These are phyloP conservation scores for Cataglyphis hispanica DNA, from an alignment of 1,140 invertebrate genomes.

Conservation along the genomic window DNA sequence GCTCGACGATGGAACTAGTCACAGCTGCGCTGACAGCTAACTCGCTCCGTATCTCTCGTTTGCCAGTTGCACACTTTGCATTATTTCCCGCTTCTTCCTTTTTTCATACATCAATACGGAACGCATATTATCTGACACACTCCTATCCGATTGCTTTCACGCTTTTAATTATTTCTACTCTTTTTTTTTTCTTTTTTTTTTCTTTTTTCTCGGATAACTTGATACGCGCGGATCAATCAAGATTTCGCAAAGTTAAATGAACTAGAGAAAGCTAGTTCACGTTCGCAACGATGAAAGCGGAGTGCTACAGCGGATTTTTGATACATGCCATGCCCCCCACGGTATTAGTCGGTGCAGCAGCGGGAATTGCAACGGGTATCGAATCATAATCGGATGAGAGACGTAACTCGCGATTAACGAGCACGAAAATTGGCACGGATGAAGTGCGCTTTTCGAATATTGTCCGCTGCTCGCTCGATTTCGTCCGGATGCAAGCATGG, in stretches of 20 bases:
- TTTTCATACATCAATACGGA: constrained; percentile 55
- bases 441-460: constrained; percentile 52
- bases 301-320: neutral
- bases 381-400: constrained; percentile 59
- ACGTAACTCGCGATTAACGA: constrained; percentile 57
- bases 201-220: neutral
- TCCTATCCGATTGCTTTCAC: constrained; percentile 57
- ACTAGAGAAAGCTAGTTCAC: neutral
- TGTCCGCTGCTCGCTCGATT: constrained; percentile 38
- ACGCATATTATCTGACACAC: constrained; percentile 56
- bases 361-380: constrained; percentile 57
- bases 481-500: neutral
- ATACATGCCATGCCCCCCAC: neutral
- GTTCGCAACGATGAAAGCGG: neutral
- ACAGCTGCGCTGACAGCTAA: constrained; percentile 67
- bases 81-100: constrained; percentile 43
- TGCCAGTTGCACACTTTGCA: constrained; percentile 60
- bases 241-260: constrained; percentile 11
- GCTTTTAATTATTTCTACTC: constrained; percentile 64
- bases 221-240: neutral
- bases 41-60: constrained; percentile 52
- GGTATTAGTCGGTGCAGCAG: constrained; percentile 18
- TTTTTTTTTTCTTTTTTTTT: neutral
- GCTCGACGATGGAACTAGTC: constrained; percentile 66
- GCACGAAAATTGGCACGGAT: constrained; percentile 57